A percentile compares a stretch with the other conserved stretches of the same genome.
These are phyloP conservation scores for Buathra laborator DNA, from an alignment of 2,888 invertebrate species.

Conservation along the genomic window DNA sequence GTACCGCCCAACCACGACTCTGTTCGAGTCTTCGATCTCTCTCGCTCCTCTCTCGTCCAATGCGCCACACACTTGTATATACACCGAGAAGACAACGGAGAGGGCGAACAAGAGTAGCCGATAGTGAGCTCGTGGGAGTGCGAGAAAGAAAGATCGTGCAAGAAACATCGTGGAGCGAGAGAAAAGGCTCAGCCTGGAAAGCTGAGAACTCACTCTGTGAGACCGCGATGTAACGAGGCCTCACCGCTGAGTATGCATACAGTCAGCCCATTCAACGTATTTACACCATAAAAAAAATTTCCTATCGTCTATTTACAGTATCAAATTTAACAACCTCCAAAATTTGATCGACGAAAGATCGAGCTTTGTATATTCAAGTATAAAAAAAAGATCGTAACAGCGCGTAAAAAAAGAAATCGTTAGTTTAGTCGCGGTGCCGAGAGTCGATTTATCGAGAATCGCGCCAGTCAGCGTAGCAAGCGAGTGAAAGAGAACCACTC, in stretches of 20 bases:
- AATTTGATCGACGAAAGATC: not conserved
- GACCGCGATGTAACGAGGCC: slow-evolving; percentile 19
- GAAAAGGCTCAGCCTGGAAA: slow-evolving; percentile 37
- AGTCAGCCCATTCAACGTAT: not conserved
- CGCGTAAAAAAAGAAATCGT: slow-evolving; percentile 37
- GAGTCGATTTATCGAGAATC: slow-evolving; percentile 53
- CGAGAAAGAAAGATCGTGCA: slow-evolving; percentile 13
- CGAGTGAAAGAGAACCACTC: slow-evolving; percentile 42
- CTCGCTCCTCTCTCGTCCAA: slow-evolving; percentile 4
- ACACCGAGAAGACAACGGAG: not conserved
- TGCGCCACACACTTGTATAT: not conserved
- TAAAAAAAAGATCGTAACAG: too few species aligned
- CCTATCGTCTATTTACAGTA: not conserved
- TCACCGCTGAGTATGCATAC: not conserved
- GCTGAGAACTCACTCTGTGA: slow-evolving; percentile 40
- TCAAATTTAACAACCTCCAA: not conserved
- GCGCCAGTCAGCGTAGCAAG: slow-evolving; percentile 10
- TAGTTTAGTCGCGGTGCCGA: slow-evolving; percentile 52
- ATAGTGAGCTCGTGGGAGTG: slow-evolving; percentile 11
- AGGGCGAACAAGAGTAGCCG: slow-evolving; percentile 19
- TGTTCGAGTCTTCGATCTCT: slow-evolving; percentile 34
- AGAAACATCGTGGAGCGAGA: slow-evolving; percentile 35
- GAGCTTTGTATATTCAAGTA: not conserved
- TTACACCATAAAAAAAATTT: not conserved
- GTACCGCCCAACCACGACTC: not conserved